These are phyloP conservation scores for Platygyra sinensis DNA, from an alignment of 64 coral and sea anemone species.

Conservation along the genomic window DNA sequence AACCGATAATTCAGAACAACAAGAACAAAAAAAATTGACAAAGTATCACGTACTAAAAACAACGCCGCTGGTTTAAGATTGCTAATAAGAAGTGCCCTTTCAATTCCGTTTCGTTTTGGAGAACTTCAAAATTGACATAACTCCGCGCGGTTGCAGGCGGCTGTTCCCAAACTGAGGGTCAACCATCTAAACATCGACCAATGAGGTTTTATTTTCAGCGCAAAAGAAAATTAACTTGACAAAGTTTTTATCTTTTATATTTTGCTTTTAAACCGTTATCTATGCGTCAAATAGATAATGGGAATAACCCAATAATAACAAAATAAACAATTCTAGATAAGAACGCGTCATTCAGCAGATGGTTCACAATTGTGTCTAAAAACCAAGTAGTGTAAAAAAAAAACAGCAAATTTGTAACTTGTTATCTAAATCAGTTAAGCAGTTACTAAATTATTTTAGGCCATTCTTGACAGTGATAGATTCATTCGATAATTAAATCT, in stretches of 20 bases:
- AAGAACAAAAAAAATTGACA: not conserved
- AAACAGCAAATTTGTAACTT: not conserved
- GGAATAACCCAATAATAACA: conserved; percentile 23
- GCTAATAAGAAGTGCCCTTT: not conserved
- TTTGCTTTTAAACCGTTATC: conserved; percentile 6
- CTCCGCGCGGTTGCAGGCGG: no score
- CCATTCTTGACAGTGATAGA: not conserved
- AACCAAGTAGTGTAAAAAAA: not conserved
- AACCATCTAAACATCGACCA: no score
- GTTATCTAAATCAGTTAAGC: not conserved
- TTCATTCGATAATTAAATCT: not conserved
- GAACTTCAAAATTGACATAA: not conserved
- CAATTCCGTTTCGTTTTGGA: not conserved
- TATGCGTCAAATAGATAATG: not conserved
- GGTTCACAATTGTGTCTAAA: not conserved
- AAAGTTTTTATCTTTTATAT: not conserved
- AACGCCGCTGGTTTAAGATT: not conserved
- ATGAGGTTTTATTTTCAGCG: not conserved
- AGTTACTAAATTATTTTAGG: not conserved
- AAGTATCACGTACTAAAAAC: not conserved
- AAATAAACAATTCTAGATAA: conserved; percentile 17
- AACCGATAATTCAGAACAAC: not conserved
- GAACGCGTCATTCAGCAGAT: not conserved
- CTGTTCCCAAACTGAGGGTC: no score
- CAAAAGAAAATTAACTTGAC: not conserved